These are phyloP conservation scores for Beris morrisii DNA, from an alignment of 2,888 invertebrate genomes.

Conservation along the genomic window DNA sequence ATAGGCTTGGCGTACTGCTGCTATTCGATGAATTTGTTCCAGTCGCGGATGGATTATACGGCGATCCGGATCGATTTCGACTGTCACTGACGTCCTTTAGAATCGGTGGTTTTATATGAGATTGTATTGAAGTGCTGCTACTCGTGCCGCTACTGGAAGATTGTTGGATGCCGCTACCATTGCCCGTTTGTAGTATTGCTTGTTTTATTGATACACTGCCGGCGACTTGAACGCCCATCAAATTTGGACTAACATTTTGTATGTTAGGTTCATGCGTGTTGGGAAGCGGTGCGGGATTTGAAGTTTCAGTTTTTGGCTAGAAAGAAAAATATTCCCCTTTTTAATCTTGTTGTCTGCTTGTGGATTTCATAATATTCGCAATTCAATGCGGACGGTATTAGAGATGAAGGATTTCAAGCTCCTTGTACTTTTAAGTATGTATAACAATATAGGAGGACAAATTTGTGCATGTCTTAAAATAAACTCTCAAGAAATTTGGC, in stretches of 20 bases:
- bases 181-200: conserved; percentile 34
- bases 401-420: no score
- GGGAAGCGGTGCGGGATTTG: conserved; percentile 46
- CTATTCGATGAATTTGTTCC: conserved; percentile 29
- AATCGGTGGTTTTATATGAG: conserved; percentile 35
- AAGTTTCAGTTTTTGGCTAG: conserved; percentile 55
- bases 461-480: no score
- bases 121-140: conserved; percentile 27
- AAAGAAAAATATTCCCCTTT: conserved; percentile 36
- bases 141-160: conserved; percentile 13
- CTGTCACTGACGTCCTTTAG: conserved; percentile 36
- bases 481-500: no score
- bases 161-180: conserved; percentile 24
- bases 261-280: conserved; percentile 43
- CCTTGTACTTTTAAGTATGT: no score
- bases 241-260: conserved; percentile 44
- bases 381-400: no score
- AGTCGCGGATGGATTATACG: conserved; percentile 34
- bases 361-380: no score
- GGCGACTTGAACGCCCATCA: conserved; percentile 30
- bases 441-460: no score
- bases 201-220: conserved; percentile 30
- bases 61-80: conserved; percentile 36
- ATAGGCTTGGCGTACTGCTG: conserved; percentile 59
- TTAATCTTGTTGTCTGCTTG: no score